Percentiles rank a stretch among this genome's conserved stretches.
These are phyloP conservation scores for Propithecus coquereli DNA, from an alignment of 2,113 vertebrate species.

Conservation along the genomic window DNA sequence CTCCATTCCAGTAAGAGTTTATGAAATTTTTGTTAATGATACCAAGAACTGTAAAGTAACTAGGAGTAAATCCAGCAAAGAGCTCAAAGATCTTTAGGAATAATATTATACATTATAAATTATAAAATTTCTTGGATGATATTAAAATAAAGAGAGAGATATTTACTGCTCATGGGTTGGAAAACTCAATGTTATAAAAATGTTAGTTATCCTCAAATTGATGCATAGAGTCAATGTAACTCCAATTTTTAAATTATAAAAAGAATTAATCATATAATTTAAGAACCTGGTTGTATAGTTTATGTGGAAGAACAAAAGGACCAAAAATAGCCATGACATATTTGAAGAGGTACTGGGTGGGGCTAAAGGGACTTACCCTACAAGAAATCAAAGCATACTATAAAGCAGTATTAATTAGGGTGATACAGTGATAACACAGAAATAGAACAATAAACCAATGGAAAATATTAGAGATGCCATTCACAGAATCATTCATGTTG, in stretches of 20 bases:
- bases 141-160: neutral
- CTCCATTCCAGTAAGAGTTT: neutral
- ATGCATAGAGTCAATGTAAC: neutral
- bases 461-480: neutral
- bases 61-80: neutral
- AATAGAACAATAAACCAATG: neutral
- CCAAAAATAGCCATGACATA: neutral
- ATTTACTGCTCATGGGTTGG: neutral
- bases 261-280: neutral
- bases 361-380: neutral
- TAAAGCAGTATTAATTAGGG: neutral
- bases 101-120: neutral
- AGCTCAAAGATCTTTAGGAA: neutral
- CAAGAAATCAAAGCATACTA: neutral
- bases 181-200: neutral
- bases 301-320: neutral
- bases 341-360: neutral
- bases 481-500: neutral
- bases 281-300: neutral
- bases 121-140: neutral
- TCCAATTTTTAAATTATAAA: neutral
- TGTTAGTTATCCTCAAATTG: neutral
- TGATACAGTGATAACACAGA: neutral
- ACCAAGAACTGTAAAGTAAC: neutral
- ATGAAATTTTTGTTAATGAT: neutral